Evolutionary conservation across 2,113 vertebrate genomes (phyloP).

Genomic region (Dipodomys merriami): DNA sequence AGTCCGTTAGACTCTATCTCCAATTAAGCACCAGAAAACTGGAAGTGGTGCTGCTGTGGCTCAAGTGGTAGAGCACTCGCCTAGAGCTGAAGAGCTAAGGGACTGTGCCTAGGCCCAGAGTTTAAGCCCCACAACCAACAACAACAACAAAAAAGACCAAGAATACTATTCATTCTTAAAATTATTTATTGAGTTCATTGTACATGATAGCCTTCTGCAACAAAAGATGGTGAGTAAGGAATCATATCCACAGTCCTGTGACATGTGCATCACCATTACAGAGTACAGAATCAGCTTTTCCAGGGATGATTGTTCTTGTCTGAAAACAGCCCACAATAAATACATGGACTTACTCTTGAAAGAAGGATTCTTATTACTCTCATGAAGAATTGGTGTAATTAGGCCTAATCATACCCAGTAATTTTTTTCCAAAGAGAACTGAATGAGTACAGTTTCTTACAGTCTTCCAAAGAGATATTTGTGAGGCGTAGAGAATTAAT

Average conservation of each 20-base stretch:
- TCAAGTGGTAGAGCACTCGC: no score
- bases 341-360: constrained; percentile 4
- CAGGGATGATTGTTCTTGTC: constrained; percentile 6
- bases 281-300: constrained; percentile 13
- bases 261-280: not conserved
- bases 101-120: no score
- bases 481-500: not conserved
- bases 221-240: not conserved
- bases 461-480: constrained; percentile 2
- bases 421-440: constrained; percentile 8
- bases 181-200: not conserved
- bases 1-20: no score
- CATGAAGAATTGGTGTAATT: not conserved
- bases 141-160: not conserved
- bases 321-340: constrained; percentile 32
- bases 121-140: no score
- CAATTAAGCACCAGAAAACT: no score
- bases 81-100: no score
- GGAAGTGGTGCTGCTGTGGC: no score
- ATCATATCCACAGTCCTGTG: not conserved
- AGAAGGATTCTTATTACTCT: not conserved
- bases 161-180: not conserved
- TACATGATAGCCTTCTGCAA: not conserved
- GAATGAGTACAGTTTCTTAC: not conserved
- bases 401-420: not conserved